phyloP scores from a whole-genome alignment of 2,888 invertebrate species.

The Ischnus inquisitorius region DNA sequence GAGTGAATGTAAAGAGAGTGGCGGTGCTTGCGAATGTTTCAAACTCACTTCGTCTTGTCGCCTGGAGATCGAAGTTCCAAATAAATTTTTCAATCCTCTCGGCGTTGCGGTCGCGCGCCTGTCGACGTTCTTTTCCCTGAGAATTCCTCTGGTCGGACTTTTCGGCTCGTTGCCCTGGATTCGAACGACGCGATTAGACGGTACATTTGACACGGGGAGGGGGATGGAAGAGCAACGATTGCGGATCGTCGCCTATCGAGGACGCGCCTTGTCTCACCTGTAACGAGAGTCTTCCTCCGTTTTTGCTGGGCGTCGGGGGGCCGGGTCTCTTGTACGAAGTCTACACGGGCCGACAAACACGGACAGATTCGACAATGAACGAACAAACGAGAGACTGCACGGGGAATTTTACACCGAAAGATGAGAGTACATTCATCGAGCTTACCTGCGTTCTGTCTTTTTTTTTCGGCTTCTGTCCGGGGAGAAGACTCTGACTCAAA shows the following conservation, averaged over 20 bases:
- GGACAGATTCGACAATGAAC: conserved; percentile 60
- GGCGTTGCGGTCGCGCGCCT: conserved; percentile 80
- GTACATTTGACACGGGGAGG: neutral
- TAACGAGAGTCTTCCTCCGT: conserved; percentile 91
- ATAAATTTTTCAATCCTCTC: conserved; percentile 79
- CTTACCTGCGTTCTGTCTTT: conserved; percentile 82
- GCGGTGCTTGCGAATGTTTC: too few relatives aligned
- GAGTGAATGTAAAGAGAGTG: too few relatives aligned
- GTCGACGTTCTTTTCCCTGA: conserved; percentile 80
- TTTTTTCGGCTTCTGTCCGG: conserved; percentile 82
- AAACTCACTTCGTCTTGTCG: conserved; percentile 81
- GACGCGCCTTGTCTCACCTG: conserved; percentile 86
- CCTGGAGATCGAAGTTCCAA: conserved; percentile 74
- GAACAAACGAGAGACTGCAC: conserved; percentile 30
- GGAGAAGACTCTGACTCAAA: conserved; percentile 83
- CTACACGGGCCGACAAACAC: conserved; percentile 81
- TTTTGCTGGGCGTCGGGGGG: conserved; percentile 95
- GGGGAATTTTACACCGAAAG: conserved; percentile 39
- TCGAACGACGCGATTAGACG: conserved; percentile 28
- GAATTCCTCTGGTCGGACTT: conserved; percentile 78
- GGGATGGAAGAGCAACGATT: conserved; percentile 7
- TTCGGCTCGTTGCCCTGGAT: conserved; percentile 78
- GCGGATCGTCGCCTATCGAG: neutral
- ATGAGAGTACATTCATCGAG: conserved; percentile 53
- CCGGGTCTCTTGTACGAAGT: conserved; percentile 94